Evolutionary conservation across 2,797 vertebrate genomes (phyloP).

Genomic region (Lophotriccus pileatus): DNA sequence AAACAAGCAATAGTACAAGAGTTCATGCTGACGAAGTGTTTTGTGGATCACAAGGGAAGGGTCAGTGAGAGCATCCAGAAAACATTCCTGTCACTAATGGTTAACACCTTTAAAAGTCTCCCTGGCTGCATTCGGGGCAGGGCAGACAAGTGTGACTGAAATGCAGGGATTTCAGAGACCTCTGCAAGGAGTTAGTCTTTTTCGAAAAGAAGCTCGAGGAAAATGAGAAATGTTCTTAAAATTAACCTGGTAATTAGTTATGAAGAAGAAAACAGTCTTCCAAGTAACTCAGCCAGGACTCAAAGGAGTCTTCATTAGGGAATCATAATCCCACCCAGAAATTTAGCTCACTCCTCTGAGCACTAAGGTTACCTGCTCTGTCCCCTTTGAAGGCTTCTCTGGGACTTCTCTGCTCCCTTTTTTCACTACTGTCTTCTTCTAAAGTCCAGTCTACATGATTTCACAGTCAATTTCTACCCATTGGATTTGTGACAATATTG

Average conservation of each 20-base stretch:
- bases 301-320: not conserved
- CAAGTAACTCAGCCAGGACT: not conserved
- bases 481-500: not conserved
- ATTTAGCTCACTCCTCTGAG: not conserved
- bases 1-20: not conserved
- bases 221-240: not conserved
- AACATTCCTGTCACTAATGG: conserved; percentile 23
- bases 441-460: not conserved
- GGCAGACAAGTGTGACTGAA: not conserved
- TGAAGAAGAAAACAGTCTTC: not conserved
- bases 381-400: not conserved
- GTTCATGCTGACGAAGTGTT: conserved; percentile 6
- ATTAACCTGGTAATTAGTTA: not conserved
- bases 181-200: not conserved
- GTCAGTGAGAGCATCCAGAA: conserved; percentile 10
- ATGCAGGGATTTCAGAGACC: not conserved
- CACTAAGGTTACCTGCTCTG: not conserved
- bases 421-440: not conserved
- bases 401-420: not conserved
- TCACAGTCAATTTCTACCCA: not conserved
- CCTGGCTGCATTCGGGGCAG: not conserved
- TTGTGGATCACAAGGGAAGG: conserved; percentile 42
- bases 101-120: conserved; percentile 15
- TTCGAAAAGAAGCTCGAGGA: not conserved
- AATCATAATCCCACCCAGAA: not conserved